A percentile compares a stretch with the other conserved stretches of the same genome.
phyloP scores from a whole-genome alignment of 2,113 vertebrate species.

The Elgaria multicarinata region DNA sequence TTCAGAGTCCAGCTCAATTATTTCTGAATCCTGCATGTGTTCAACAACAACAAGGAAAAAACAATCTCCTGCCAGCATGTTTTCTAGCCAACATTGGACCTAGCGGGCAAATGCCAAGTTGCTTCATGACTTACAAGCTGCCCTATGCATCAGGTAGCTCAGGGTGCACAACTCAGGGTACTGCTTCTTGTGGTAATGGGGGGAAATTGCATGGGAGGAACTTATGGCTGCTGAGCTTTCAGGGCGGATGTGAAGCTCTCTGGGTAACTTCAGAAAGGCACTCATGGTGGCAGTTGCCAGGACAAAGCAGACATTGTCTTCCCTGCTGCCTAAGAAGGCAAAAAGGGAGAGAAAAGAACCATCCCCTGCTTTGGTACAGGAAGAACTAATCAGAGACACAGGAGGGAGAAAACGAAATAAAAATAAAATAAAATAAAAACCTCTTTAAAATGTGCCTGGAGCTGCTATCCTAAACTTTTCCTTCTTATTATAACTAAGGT shows the following conservation, averaged over 20 bases:
- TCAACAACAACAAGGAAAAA: constrained; percentile 1
- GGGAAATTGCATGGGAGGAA: background rate
- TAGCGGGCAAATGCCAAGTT: background rate
- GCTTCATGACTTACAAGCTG: background rate
- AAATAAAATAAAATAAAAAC: constrained; percentile 26
- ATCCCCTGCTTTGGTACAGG: constrained; percentile 21
- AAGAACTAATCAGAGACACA: constrained; percentile 6
- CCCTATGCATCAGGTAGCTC: background rate
- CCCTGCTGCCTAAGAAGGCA: constrained; percentile 26
- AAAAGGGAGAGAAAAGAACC: background rate
- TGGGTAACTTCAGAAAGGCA: constrained; percentile 1
- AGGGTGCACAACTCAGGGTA: background rate
- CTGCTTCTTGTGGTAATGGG: background rate
- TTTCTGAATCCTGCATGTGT: constrained; percentile 31
- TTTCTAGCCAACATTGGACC: background rate
- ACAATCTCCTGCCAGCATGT: background rate
- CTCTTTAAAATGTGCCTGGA: background rate
- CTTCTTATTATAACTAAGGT: constrained; percentile 56
- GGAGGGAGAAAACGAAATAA: background rate
- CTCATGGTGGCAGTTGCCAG: constrained; percentile 26
- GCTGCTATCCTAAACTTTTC: constrained; percentile 46
- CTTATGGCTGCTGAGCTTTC: background rate
- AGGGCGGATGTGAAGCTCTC: background rate
- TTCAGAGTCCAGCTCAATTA: constrained; percentile 40
- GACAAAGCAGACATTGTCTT: constrained; percentile 47